Base-by-base conservation (phyloP, 2,888 invertebrate genomes). In the Drosophila rellima region DNA sequence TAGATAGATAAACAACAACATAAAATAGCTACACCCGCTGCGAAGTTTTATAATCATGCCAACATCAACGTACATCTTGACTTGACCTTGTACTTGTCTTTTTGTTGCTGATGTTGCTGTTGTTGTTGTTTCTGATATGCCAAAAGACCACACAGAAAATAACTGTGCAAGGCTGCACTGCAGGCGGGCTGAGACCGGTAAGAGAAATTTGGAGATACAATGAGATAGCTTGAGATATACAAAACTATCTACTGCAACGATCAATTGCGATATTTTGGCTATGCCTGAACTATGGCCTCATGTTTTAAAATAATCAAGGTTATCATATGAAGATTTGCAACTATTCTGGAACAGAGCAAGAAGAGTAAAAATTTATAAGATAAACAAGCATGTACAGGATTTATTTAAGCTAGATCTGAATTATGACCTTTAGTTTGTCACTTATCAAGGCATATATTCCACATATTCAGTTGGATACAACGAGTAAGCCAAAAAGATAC, bases 11-110 rank as follows among this genome's bases (percentile, higher is more conserved):
- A 56, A 59, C 44, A 72, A 55, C 44, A 72, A 63, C 57, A 72
- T 51, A 42, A 63, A 65, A 62, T 26, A 72, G 54, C 67, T 76
- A 78, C 82, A 75, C 83, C 86, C 86, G 86, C 86, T 80, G 86
- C 63, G 82, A 70, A 74, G 51, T 57, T 62, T 52, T 48, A 61
- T 71, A 70, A 62, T 66, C 66, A 72, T 64, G 56, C 52, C 56
- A 44, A 62, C 51, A 67, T 52, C 57, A 18, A 18, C 54, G 42
- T 62, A 68, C 48, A 61, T 74, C 64, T 69, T 33, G 56, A 42
- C 37, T 67, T 60, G 83, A 83, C 82, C 82, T 83, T 83, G 84
- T 67, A 65, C 71, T 76, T 48, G 69, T 42, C 33, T 60, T 59
- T 51, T 37, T 39, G 37, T 48, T 62, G 47, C 7, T 47, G 15